phyloP scores from a whole-genome alignment of 2,113 vertebrate genomes.

The Corapipo altera region DNA sequence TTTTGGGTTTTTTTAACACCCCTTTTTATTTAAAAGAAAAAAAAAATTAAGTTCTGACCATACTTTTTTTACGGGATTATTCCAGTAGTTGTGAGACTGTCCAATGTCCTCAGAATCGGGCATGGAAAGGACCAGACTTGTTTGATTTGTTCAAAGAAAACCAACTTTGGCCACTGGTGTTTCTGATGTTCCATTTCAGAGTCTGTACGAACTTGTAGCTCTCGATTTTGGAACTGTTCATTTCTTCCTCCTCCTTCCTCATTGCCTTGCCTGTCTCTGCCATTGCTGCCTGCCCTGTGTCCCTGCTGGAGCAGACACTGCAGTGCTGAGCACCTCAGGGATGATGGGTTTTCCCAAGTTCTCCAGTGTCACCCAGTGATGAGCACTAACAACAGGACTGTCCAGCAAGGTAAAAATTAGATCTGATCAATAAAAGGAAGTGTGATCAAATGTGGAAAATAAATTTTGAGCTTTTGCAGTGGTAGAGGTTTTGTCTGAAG shows the following conservation, averaged over 20 bases:
- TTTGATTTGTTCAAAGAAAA: background rate
- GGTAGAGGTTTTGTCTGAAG: background rate
- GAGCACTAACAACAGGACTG: background rate
- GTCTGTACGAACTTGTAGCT: background rate
- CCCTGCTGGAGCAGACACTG: background rate
- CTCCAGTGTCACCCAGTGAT: background rate
- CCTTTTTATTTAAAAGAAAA: background rate
- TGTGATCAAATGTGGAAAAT: background rate
- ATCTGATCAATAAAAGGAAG: background rate
- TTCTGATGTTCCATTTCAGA: background rate
- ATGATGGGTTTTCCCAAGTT: accelerated
- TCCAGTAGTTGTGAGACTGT: background rate
- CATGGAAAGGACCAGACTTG: background rate
- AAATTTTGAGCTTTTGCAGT: background rate
- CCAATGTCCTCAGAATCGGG: background rate
- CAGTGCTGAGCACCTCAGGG: background rate
- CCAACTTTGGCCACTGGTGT: background rate
- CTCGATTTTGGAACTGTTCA: background rate
- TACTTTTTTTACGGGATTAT: constrained; percentile 25
- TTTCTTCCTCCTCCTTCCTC: background rate
- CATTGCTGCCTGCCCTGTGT: background rate
- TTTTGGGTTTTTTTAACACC: background rate
- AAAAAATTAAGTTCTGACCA: background rate
- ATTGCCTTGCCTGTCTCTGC: background rate
- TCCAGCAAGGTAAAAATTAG: background rate